Evolutionary conservation across 2,888 invertebrate genomes (phyloP), one percentile per base, ranked within the genome.

Genomic region (Athetis lepigone): DNA sequence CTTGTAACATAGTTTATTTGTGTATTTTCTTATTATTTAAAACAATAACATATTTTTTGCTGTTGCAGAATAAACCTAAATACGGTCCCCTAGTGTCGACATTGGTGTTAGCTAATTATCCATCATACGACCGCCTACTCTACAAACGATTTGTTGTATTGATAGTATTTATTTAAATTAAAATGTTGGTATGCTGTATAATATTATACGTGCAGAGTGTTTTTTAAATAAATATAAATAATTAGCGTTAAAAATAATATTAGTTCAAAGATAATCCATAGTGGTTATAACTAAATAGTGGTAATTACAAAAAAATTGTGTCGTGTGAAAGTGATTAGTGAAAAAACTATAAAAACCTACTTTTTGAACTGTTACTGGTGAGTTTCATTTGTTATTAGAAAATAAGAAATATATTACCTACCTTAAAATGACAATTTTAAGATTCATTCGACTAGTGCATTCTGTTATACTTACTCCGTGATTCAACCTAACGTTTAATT

Each of bases 101-200:
- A 60, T 60, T 65, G 59, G 56, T 55, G 76, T 57, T 49, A 60
- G 37, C 36, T 73, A 75, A 76, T 76, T 60, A 65, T 57, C 25
- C 9, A 21, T 63, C 76, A 70, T 42, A 76, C 51, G 66, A 54
- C 33, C 65, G 45, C 36, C 25, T 52, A 49, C 66, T 52, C 49
- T 21, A 54, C 37, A 60, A 39, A 59, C 52, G 71, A 46, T 76
- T 70, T 55, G 72, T 75, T 75, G 70, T 75, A 47, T 18, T 55
- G 21, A 3, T 45, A 43, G 16, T 50, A 29, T 46, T 29, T 42
- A 43, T 64, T 13, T 9, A 21, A 25, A 0, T 18, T 25, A 36
- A 40, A n/a, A n/a, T n/a, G n/a, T n/a, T n/a, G n/a, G n/a, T n/a
- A n/a, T n/a, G n/a, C n/a, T n/a, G n/a, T n/a, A n/a, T n/a, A n/a